Conservation (phyloP, 2,888 invertebrate species). For the Fragum fragum region DNA sequence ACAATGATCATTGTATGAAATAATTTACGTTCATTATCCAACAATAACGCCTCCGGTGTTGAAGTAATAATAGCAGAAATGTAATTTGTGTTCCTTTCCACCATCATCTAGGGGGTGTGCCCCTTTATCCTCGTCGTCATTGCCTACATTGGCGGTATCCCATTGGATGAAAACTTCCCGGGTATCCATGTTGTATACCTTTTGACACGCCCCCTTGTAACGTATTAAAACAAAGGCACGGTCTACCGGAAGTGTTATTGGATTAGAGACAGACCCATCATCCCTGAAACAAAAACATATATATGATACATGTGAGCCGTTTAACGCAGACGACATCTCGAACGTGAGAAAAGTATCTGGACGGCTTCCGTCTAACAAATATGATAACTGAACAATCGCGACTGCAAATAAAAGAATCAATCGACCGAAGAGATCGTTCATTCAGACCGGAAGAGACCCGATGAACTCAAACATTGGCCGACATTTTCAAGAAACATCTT, state of each 20-base stretch:
- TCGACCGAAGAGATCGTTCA: no score
- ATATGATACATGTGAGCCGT: no score
- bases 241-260: slow-evolving; percentile 42
- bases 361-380: no score
- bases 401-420: no score
- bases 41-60: not conserved
- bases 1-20: no score
- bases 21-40: not conserved
- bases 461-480: no score
- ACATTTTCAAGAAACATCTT: no score
- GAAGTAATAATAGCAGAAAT: slow-evolving; percentile 51
- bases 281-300: slow-evolving; percentile 28
- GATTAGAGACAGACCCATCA: slow-evolving; percentile 28
- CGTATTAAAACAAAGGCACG: slow-evolving; percentile 46
- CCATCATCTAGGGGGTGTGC: slow-evolving; percentile 55
- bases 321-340: no score
- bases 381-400: no score
- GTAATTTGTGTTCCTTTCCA: slow-evolving; percentile 42
- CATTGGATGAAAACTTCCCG: slow-evolving; percentile 33
- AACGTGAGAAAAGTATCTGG: no score
- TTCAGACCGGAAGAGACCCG: no score
- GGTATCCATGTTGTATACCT: slow-evolving; percentile 37
- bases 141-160: slow-evolving; percentile 38
- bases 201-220: slow-evolving; percentile 46
- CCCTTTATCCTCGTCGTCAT: slow-evolving; percentile 29